A percentile compares a stretch with the other conserved stretches of the same genome.
phyloP scores from a whole-genome alignment of 2,888 invertebrate species.

The Blera fallax region DNA sequence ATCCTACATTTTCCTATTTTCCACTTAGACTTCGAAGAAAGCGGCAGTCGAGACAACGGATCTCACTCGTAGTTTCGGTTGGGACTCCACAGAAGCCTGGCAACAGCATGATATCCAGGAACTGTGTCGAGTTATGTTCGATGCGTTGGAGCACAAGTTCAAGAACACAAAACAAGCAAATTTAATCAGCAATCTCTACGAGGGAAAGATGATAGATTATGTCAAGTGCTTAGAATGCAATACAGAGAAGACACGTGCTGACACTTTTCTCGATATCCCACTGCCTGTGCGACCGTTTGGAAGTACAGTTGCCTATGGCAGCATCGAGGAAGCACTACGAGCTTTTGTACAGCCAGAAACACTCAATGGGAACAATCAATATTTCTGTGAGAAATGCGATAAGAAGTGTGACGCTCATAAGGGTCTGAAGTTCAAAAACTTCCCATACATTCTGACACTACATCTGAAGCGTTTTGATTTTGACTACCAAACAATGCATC shows the following conservation, averaged over 20 bases:
- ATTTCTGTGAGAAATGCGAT: slow-evolving; percentile 92
- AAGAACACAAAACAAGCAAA: slow-evolving; percentile 91
- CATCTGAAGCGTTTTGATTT: slow-evolving; percentile 95
- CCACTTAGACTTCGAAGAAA: slow-evolving; percentile 87
- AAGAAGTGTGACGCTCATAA: slow-evolving; percentile 95
- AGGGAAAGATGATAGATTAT: slow-evolving; percentile 92
- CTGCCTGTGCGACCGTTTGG: slow-evolving; percentile 93
- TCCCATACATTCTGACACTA: slow-evolving; percentile 92
- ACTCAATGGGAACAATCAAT: slow-evolving; percentile 92
- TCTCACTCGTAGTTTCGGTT: slow-evolving; percentile 93
- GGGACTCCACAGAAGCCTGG: slow-evolving; percentile 95
- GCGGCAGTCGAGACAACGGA: slow-evolving; percentile 93
- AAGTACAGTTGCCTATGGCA: slow-evolving; percentile 88
- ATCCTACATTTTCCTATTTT: background rate
- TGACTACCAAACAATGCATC: slow-evolving; percentile 91
- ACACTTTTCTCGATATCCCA: slow-evolving; percentile 93
- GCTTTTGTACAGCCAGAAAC: slow-evolving; percentile 93
- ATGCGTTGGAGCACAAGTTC: slow-evolving; percentile 92
- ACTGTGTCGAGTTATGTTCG: slow-evolving; percentile 94
- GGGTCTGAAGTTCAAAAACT: slow-evolving; percentile 92
- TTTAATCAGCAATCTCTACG: slow-evolving; percentile 90
- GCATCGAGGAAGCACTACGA: slow-evolving; percentile 91
- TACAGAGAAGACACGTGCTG: slow-evolving; percentile 90
- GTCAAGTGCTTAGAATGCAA: slow-evolving; percentile 93
- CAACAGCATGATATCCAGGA: slow-evolving; percentile 97